Evolutionary conservation across 2,888 invertebrate genomes (phyloP).

Genomic region (Homarus gammarus): DNA sequence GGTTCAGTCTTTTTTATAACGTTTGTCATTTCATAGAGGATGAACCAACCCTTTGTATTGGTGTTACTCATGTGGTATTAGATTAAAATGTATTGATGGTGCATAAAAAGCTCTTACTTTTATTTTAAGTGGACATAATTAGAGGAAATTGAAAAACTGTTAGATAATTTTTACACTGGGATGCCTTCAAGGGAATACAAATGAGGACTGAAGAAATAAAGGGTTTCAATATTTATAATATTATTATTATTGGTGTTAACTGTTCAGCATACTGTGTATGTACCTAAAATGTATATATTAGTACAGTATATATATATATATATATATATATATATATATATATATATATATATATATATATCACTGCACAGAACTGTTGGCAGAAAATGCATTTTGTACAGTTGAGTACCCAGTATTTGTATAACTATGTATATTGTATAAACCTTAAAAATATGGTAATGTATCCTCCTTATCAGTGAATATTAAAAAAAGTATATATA

Average conservation of each 20-base stretch:
- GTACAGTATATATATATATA: constrained; percentile 19
- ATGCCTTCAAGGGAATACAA: no score
- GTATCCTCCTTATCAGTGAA: constrained; percentile 17
- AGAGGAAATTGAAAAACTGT: no score
- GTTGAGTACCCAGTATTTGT: constrained; percentile 42
- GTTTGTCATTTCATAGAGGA: no score
- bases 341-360: constrained; percentile 20
- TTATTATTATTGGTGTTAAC: neutral
- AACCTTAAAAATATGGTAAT: neutral
- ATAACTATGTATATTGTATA: constrained; percentile 51
- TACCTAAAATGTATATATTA: neutral
- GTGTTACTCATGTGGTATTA: neutral
- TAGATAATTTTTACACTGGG: no score
- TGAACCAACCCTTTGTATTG: no score
- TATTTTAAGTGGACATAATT: neutral
- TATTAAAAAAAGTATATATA: neutral
- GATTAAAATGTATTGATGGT: neutral
- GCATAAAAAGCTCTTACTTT: neutral
- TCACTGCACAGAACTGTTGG: constrained; percentile 34
- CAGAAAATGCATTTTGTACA: constrained; percentile 42
- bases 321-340: constrained; percentile 38
- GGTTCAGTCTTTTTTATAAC: no score
- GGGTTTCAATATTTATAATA: no score
- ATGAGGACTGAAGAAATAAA: no score
- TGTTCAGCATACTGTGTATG: constrained; percentile 10